Conservation (phyloP, 2,797 vertebrate species). For the Molossus molossus region DNA sequence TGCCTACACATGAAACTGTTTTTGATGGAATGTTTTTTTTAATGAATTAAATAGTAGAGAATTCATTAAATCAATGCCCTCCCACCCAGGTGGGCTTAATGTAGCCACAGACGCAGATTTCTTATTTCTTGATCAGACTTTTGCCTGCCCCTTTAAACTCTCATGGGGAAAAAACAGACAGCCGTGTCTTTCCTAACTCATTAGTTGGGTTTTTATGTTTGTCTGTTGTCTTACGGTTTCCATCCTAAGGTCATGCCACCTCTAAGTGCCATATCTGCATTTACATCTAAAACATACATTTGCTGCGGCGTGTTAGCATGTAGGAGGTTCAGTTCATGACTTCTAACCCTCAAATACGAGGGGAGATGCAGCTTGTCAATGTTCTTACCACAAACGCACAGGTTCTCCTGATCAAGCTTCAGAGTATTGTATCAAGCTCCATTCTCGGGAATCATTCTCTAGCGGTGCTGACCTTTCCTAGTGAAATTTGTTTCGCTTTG, state of each 20-base stretch:
- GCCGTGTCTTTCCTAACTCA: not conserved
- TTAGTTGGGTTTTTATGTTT: not conserved
- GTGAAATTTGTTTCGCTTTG: not conserved
- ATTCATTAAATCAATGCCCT: not conserved
- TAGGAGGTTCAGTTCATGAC: not conserved
- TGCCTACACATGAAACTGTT: not conserved
- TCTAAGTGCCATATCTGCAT: not conserved
- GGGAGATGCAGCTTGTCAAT: not conserved
- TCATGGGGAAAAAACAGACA: not conserved
- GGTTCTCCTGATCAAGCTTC: not conserved
- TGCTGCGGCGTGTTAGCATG: not conserved
- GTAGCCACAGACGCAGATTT: not conserved
- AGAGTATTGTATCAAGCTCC: not conserved
- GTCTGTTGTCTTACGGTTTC: not conserved
- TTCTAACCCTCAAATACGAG: not conserved
- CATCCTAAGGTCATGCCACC: not conserved
- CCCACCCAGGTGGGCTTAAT: not conserved
- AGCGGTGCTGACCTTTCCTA: not conserved
- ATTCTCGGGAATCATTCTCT: not conserved
- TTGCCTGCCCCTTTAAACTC: not conserved
- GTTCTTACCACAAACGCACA: not conserved
- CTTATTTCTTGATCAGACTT: not conserved
- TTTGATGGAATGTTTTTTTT: not conserved
- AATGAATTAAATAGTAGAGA: slow-evolving; percentile 33
- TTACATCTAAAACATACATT: slow-evolving; percentile 19